These are phyloP conservation scores for Paedocypris micromegethes DNA, from an alignment of 2,797 vertebrate species.

Conservation along the genomic window DNA sequence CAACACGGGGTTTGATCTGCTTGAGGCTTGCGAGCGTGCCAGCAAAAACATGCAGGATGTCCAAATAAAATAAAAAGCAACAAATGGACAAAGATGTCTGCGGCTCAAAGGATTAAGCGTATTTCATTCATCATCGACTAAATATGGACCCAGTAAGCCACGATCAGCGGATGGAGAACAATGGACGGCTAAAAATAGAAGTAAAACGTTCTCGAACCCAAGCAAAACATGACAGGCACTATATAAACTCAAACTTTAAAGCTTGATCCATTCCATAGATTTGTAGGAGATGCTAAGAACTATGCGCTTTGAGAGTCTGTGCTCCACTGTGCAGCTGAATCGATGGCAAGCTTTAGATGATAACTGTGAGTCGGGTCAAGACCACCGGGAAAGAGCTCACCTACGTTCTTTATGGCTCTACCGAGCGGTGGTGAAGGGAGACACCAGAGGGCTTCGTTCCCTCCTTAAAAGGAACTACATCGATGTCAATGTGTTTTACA, in stretches of 20 bases:
- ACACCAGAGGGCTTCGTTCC: slow-evolving; percentile 54
- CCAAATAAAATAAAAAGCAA: slow-evolving; percentile 8
- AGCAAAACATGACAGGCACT: slow-evolving; percentile 29
- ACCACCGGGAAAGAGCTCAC: slow-evolving; percentile 25
- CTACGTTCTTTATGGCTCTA: slow-evolving; percentile 52
- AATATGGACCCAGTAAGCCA: slow-evolving; percentile 53
- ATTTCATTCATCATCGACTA: slow-evolving; percentile 47
- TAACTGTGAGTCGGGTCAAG: slow-evolving; percentile 6
- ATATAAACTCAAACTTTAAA: slow-evolving; percentile 37
- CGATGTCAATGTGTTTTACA: slow-evolving; percentile 63
- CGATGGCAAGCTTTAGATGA: slow-evolving; percentile 39
- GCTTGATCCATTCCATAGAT: slow-evolving; percentile 12
- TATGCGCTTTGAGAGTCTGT: slow-evolving; percentile 46
- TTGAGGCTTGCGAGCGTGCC: slow-evolving; percentile 1
- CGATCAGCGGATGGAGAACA: slow-evolving; percentile 49
- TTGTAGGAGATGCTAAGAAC: slow-evolving; percentile 45
- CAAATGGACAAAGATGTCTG: slow-evolving; percentile 19
- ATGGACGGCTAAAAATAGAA: slow-evolving; percentile 54
- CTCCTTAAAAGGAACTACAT: slow-evolving; percentile 58
- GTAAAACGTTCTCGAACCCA: slow-evolving; percentile 39
- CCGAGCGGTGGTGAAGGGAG: slow-evolving; percentile 55
- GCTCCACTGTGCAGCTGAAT: slow-evolving; percentile 47
- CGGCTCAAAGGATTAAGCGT: slow-evolving; percentile 28
- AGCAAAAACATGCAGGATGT: slow-evolving; percentile 7
- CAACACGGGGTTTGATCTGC: slow-evolving; percentile 14